Evolutionary conservation across 2,797 vertebrate genomes (phyloP), one percentile per base, ranked within the genome.

Genomic region (Myotis daubentonii): DNA sequence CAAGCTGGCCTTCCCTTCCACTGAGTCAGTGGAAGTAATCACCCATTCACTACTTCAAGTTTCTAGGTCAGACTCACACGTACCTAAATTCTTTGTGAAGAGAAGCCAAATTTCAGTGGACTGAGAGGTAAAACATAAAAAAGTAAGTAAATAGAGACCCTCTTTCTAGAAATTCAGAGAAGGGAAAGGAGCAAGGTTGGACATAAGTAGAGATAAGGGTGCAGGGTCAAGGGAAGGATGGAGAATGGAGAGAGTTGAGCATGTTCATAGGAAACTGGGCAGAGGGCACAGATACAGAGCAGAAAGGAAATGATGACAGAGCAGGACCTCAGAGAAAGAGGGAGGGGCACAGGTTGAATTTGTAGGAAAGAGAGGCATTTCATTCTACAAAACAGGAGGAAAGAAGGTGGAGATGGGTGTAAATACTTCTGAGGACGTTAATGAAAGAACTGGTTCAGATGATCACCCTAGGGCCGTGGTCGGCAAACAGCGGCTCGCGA

Each of bases 141-240:
- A 19, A 13, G 65, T 80, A 51, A 82, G 9, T 74, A 72, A 47
- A 4, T 28, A 78, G 13, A 72, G 49, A 91, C 8, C 57, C 60
- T 87, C 38, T 81, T 57, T 16, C 47, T 33, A 86, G 70, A 87
- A 85, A 44, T 70, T 76, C 47, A 68, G 60, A 60, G 30, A 72
- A 70, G 68, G 13, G 16, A 8, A 68, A 84, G 28, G 16, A 81
- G n/a, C 28, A 81, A 62, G n/a, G 19, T 8, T 53, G 23, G 11
- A 33, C 13, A 71, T 55, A 72, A 75, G 38, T 41, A n/a, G 38
- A 9, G 16, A 20, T 57, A n/a, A 8, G 65, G 25, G 13, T 11
- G 0, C 20, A 51, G 62, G 10, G 65, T 65, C 44, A 33, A 41
- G 83, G 36, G 30, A 60, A 89, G 33, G 30, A 22, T 20, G 33